These are phyloP conservation scores for Chroicocephalus ridibundus DNA, from an alignment of 2,113 vertebrate species.

Conservation along the genomic window DNA sequence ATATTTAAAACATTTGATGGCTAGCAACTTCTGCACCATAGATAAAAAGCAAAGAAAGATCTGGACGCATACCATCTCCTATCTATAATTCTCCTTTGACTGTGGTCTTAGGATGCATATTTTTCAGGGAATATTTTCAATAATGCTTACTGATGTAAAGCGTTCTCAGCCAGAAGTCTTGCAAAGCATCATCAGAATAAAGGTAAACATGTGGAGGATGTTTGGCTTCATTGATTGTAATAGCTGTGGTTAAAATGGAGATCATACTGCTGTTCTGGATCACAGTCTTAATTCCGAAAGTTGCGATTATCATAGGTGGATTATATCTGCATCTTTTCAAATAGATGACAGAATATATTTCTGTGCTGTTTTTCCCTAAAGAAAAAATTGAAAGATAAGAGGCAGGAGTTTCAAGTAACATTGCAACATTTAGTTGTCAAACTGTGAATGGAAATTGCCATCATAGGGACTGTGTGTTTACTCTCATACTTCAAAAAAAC, in stretches of 20 bases:
- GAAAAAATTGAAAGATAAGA: constrained; percentile 61
- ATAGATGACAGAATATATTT: constrained; percentile 63
- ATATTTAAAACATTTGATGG: not conserved
- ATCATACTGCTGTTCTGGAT: constrained; percentile 50
- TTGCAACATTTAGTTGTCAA: constrained; percentile 61
- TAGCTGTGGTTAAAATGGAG: constrained; percentile 57
- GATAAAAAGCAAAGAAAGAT: not conserved
- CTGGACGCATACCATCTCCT: not conserved
- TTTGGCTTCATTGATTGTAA: constrained; percentile 58
- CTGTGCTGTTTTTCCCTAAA: constrained; percentile 49
- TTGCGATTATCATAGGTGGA: constrained; percentile 65
- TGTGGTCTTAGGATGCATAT: not conserved
- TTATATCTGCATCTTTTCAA: constrained; percentile 64
- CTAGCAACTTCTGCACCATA: not conserved
- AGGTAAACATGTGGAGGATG: not conserved
- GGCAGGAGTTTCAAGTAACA: constrained; percentile 63
- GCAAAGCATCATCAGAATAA: not conserved
- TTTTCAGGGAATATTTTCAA: not conserved
- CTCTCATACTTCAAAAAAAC: constrained; percentile 16
- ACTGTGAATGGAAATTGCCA: constrained; percentile 53
- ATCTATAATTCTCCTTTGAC: not conserved
- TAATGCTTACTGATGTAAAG: not conserved
- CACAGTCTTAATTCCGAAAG: constrained; percentile 61
- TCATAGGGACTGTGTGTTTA: constrained; percentile 2
- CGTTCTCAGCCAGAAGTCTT: not conserved